Base-by-base conservation (phyloP, 2,888 invertebrate genomes). In the Mimas tiliae region DNA sequence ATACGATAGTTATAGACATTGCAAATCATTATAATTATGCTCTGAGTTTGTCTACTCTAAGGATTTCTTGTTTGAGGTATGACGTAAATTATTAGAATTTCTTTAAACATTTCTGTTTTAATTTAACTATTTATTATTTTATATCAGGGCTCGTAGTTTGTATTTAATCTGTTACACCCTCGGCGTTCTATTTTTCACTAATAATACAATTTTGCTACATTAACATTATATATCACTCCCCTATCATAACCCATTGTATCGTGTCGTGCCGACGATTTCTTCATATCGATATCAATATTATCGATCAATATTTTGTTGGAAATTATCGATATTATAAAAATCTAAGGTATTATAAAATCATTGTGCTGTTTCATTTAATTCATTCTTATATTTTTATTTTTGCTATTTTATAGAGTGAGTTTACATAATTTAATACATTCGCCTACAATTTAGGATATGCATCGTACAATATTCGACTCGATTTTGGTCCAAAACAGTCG, bases 201-300 rank as follows among this genome's bases (percentile, higher is more conserved):
- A 58, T 42, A 58, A 38, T 38, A 58, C 12, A 38, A 55, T 38
- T 58, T 42, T 9, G 12, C 12, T 58, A 38, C 42, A 38, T 38
- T 38, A 45, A 12, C 14, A 38, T 7, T 42, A 38, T 38, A 34
- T 16, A 42, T 34, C 55, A 55, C 38, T 9, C 55, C 38, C 33
- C 14, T 27, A 27, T 12, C 55, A 58, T 67, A 65, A 73, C 70
- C 69, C 73, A 72, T 69, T 68, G 69, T 68, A 75, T 68, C 68
- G 68, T 72, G 70, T 72, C 69, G 76, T 71, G 71, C 74, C 70
- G 70, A 67, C 69, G 64, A 42, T 58, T 58, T 53, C n/a, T 1
- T n/a, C 33, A 53, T 34, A 33, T n/a, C 53, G 33, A 42, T 50
- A 9, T 50, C 50, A 9, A 19, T 7, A 16, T 58, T 42, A 19